Conservation (phyloP, 2,797 vertebrate genomes). For the Natrix natrix region DNA sequence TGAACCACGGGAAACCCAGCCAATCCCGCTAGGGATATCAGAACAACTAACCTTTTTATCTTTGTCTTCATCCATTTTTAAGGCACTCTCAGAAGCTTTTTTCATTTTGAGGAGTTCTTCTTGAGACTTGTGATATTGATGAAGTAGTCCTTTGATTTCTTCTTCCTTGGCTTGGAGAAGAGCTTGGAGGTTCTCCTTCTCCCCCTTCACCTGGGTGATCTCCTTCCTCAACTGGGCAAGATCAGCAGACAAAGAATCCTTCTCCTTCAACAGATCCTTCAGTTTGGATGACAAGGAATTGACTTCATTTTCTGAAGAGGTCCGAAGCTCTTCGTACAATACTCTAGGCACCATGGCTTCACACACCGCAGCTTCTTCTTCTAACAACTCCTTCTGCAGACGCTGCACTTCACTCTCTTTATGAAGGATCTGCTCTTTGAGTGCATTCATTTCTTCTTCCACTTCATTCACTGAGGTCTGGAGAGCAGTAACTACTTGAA, state of each 20-base stretch:
- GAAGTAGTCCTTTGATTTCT: constrained; percentile 78
- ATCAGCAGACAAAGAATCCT: constrained; percentile 85
- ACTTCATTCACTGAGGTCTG: constrained; percentile 81
- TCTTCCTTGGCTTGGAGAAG: constrained; percentile 80
- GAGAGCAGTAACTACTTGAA: constrained; percentile 83
- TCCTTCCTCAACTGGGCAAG: constrained; percentile 83
- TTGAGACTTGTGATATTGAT: constrained; percentile 81
- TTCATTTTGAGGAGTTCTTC: constrained; percentile 86
- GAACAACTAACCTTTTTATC: constrained; percentile 85
- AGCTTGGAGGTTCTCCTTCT: constrained; percentile 79
- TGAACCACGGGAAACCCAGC: background rate
- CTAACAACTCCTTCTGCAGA: constrained; percentile 79
- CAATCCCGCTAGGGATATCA: background rate
- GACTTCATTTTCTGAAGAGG: constrained; percentile 80
- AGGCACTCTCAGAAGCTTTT: constrained; percentile 83
- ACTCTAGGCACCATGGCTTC: constrained; percentile 77
- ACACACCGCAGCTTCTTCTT: constrained; percentile 74
- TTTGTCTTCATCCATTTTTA: constrained; percentile 90
- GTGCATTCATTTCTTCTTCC: constrained; percentile 77
- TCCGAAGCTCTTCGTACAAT: constrained; percentile 78
- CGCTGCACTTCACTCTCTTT: constrained; percentile 79
- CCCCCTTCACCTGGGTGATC: constrained; percentile 78
- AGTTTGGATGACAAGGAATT: constrained; percentile 81
- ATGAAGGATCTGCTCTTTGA: constrained; percentile 77
- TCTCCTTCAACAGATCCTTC: constrained; percentile 85